A percentile compares a stretch with the other conserved stretches of the same genome.
phyloP scores from a whole-genome alignment of 2,888 invertebrate genomes.

The Epistrophella euchroma region DNA sequence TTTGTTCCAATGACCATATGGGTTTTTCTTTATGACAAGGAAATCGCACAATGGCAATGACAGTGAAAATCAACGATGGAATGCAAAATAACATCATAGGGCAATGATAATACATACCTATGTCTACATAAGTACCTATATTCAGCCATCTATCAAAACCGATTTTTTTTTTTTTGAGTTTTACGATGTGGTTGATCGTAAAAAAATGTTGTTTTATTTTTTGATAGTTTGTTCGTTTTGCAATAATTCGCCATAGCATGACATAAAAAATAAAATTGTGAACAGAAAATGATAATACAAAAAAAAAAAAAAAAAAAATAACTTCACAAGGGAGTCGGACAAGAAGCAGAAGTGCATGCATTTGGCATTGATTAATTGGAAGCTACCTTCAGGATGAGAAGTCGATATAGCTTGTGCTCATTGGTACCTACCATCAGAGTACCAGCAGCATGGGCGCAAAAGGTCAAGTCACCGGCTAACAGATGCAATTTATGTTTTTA shows the following conservation, averaged over 20 bases:
- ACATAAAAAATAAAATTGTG: constrained; percentile 52
- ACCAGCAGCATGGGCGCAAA: constrained; percentile 71
- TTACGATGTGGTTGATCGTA: constrained; percentile 9
- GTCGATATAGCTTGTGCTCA: constrained; percentile 33
- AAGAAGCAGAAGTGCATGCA: constrained; percentile 61
- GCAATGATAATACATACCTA: neutral
- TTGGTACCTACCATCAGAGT: constrained; percentile 44
- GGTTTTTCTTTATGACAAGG: neutral
- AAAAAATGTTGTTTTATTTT: constrained; percentile 27
- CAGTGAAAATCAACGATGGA: constrained; percentile 32
- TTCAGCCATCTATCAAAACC: constrained; percentile 29
- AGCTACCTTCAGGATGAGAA: constrained; percentile 61
- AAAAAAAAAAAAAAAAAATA: constrained; percentile 19
- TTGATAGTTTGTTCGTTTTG: constrained; percentile 45
- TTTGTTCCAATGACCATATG: neutral
- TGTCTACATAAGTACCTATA: neutral
- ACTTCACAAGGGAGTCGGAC: constrained; percentile 32
- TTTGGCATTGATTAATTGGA: constrained; percentile 76
- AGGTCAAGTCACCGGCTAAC: constrained; percentile 76
- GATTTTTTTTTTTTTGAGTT: constrained; percentile 16
- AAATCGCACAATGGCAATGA: constrained; percentile 31
- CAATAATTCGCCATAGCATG: constrained; percentile 53
- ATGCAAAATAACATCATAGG: constrained; percentile 47
- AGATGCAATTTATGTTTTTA: constrained; percentile 76
- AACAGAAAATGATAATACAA: constrained; percentile 11